Base-by-base conservation (phyloP, 2,797 vertebrate genomes). In the Loris lydekkerianus region DNA sequence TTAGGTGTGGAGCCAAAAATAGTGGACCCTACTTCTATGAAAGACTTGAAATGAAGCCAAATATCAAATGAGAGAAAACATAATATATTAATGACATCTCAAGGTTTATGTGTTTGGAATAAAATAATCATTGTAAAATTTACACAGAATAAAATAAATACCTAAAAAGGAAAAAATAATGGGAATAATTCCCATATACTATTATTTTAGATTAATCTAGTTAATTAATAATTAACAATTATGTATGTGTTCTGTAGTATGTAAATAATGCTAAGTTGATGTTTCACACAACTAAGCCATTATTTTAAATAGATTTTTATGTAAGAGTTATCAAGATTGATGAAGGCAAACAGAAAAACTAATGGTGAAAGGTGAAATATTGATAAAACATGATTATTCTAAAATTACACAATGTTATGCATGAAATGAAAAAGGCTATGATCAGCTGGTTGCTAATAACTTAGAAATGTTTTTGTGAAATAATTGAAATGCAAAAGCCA, bases 401-500 rank as follows among this genome's bases (percentile, higher is more conserved):
- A 92, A 96, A 94, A 73, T 83, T 93, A 96, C 82, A 73, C 29
- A 95, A 8, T 78, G 49, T 82, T 67, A 95, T 70, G 58, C 46
- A 78, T 69, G 49, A 93, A 93, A 82, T 63, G 43, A 86, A 78
- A 93, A 97, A 83, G 23, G 17, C 63, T 31, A 80, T 89, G 73
- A 27, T 37, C 78, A 91, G 34, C 77, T 95, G 58, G 58, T 70
- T 93, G 82, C 60, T 95, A 87, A 61, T 82, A 49, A 23, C 23
- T 29, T 70, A 65, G 34, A 92, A 93, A 49, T 85, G 86, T 10
- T 90, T 89, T 58, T 69, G 46, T 60, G 8, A 27, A 69, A n/a
- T 89, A 78, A 96, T 34, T 91, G 58, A 91, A 95, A 91, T 40
- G 69, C 46, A 78, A 86, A 92, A 93, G 27, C 34, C 43, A 43